Base-by-base conservation (phyloP, 2,113 vertebrate genomes). In the Galeopterus variegatus region DNA sequence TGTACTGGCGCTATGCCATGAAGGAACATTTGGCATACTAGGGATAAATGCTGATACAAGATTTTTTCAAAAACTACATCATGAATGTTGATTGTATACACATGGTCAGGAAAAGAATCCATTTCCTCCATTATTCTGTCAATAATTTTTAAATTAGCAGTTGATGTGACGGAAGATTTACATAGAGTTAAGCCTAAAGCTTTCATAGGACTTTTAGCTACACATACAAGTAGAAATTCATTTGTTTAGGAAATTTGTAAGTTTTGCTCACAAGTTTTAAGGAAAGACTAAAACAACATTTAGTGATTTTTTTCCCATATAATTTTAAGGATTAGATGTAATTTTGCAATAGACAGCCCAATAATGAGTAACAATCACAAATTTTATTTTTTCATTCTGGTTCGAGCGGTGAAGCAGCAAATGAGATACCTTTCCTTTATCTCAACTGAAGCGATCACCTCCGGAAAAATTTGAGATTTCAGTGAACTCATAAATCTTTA, bases 401-500 rank as follows among this genome's bases (percentile, higher is more conserved):
- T 89, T 85, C 48, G 75, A 48, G 50, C 28, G 90, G 69, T 75
- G 11, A 94, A 88, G 83, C 60, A 85, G 5, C 33, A 93, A 81
- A 92, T 73, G 92, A 56, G 8, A 54, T 76, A 90, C 3, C 19
- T 90, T 94, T 67, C 48, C 17, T 84, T 91, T 94, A 50, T 69
- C 15, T 77, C 50, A 82, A 9, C 4, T 64, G 36, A 86, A 96
- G n/a, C 19, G 17, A 83, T 82, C 79, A 92, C 52, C 45, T 94
- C 26, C 86, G 54, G 45, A 87, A 79, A 87, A 24, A 85, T 58
- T 24, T 86, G 56, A 87, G 6, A 87, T 50, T 94, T 93, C 88
- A 69, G 41, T n/a, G 14, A 95, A 97, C 24, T 93, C 80, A 36
- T 79, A 93, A 88, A 96, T 83, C 56, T 97, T 96, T 84, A 86